Evolutionary conservation across 2,113 vertebrate species (phyloP).

Genomic region (Gasterosteus nipponicus): DNA sequence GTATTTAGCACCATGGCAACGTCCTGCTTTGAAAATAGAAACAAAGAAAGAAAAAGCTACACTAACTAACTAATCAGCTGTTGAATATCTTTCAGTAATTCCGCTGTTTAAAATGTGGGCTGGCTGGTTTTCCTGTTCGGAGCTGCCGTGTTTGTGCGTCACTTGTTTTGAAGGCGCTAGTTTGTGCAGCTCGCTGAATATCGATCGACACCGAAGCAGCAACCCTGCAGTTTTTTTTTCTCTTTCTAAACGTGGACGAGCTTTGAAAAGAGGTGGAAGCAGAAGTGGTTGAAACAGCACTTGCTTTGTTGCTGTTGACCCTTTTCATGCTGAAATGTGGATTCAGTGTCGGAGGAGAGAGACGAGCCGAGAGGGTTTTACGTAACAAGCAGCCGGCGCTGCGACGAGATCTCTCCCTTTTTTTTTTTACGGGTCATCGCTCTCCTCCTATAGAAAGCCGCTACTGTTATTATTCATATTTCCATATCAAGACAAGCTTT

Average conservation of each 20-base stretch:
- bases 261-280: conserved; percentile 53
- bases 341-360: conserved; percentile 31
- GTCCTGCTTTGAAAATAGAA: conserved; percentile 46
- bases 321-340: conserved; percentile 38
- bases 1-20: conserved; percentile 35
- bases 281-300: conserved; percentile 38
- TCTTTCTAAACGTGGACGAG: conserved; percentile 19
- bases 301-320: conserved; percentile 42
- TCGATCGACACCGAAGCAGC: conserved; percentile 49
- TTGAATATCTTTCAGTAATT: background rate
- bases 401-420: background rate
- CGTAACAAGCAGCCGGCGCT: conserved; percentile 43
- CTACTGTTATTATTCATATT: too few species aligned
- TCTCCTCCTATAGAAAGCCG: conserved; percentile 2
- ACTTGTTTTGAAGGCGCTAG: background rate
- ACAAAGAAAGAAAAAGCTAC: conserved; percentile 17
- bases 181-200: conserved; percentile 13
- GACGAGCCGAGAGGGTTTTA: conserved; percentile 37
- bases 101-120: background rate
- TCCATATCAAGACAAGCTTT: too few species aligned
- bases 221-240: conserved; percentile 6
- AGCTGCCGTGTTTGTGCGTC: background rate
- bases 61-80: background rate
- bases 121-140: background rate
- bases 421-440: background rate